Conservation (phyloP, 2,888 invertebrate genomes). For the Norana najaformis region DNA sequence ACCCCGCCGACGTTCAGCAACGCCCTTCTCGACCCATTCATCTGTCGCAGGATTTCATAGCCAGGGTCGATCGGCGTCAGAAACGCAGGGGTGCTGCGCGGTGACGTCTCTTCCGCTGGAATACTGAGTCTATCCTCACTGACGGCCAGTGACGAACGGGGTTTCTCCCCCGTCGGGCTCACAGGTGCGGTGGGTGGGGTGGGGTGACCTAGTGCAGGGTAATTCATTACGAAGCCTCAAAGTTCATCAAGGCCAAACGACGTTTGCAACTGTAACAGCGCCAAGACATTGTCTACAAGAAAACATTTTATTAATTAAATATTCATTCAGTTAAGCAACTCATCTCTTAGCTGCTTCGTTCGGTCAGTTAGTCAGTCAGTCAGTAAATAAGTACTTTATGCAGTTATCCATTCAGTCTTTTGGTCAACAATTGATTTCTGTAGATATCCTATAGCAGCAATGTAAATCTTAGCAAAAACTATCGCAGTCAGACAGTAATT, state of each 20-base stretch:
- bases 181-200: not conserved
- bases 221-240: not conserved
- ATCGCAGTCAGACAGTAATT: not conserved
- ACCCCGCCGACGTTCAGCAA: conserved; percentile 94
- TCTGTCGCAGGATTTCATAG: not conserved
- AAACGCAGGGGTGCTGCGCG: not conserved
- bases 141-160: not conserved
- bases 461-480: not conserved
- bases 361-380: not conserved
- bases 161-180: not conserved
- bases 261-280: not conserved
- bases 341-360: not conserved
- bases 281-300: not conserved
- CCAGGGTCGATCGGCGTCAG: conserved; percentile 15
- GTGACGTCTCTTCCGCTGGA: not conserved
- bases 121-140: not conserved
- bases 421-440: not conserved
- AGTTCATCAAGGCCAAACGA: not conserved
- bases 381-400: not conserved
- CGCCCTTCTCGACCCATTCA: conserved; percentile 68
- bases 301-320: not conserved
- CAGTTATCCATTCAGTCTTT: not conserved
- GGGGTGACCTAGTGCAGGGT: not conserved
- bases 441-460: not conserved
- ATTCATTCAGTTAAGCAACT: no score